Evolutionary conservation across 2,888 invertebrate genomes (phyloP), one percentile per base, ranked within the genome.

Genomic region (Sericinus montela): DNA sequence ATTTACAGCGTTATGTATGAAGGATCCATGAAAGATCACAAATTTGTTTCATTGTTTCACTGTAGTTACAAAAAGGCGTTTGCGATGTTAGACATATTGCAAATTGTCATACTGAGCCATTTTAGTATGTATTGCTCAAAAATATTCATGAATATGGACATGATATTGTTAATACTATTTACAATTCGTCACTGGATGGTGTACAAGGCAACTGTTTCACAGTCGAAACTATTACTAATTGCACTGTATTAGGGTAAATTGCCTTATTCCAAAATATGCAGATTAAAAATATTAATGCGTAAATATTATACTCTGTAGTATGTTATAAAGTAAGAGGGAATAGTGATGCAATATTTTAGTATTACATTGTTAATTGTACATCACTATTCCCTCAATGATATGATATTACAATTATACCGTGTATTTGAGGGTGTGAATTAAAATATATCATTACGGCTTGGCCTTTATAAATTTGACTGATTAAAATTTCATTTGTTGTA

Each of bases 361-460:
- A 41, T 34, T 46, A 34, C 15, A 35, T 34, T 25, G 3, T 41
- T 14, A 15, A 34, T 14, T 44, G 16, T 1, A 29, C 49, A 25
- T 1, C 40, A 37, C 19, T 41, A 41, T 45, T 37, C 45, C 45
- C 19, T 45, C 28, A 28, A 5, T 7, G 9, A 16, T 28, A 44
- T 30, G 13, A 36, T 49, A 43, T 45, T 39, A 50, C 35, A 36
- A 37, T 11, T 29, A 19, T 41, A 45, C 50, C 45, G 11, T 32
- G 11, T 45, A 25, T 50, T 36, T 15, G 16, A 41, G n/a, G 39
- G 41, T 50, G 40, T 45, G 14, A 30, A 41, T 29, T 44, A 49
- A 40, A 45, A 50, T 49, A 50, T 48, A 49, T 49, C 39, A 34
- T 39, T 10, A 41, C 25, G 49, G 49, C 49, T 50, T 50, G 41